Percentiles rank a stretch among this genome's conserved stretches.
phyloP scores from a whole-genome alignment of 37 sponge, comb jelly and placozoan genomes.

The Axinella damicornis region DNA sequence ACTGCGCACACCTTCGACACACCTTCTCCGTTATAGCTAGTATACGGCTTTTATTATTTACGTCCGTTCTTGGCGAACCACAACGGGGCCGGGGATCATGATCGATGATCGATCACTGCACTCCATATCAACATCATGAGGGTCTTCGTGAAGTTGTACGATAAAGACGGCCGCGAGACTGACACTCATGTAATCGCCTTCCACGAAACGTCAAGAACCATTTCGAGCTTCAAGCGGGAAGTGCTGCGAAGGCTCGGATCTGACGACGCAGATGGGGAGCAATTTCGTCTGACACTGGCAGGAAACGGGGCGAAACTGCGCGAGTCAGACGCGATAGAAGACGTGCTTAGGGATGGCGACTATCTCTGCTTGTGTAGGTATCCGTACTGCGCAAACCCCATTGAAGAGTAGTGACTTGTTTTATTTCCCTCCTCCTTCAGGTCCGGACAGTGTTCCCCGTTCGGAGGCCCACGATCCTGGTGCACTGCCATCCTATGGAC shows the following conservation, averaged over 20 bases:
- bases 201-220: background rate
- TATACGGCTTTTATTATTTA: too few relatives aligned
- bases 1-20: too few relatives aligned
- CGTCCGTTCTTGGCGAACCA: too few relatives aligned
- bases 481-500: background rate
- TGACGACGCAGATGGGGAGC: background rate
- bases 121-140: constrained; percentile 23
- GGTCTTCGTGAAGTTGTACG: constrained; percentile 25
- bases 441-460: background rate
- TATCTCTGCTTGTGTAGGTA: constrained; percentile 49
- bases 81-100: too few relatives aligned
- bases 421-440: background rate
- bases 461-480: background rate
- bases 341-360: constrained; percentile 71
- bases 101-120: too few relatives aligned
- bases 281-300: constrained; percentile 34
- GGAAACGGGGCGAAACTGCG: constrained; percentile 39
- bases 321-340: constrained; percentile 14
- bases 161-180: background rate
- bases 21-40: too few relatives aligned
- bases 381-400: background rate
- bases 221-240: constrained; percentile 7
- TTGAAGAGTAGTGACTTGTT: too few relatives aligned
- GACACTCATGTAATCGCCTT: constrained; percentile 24
- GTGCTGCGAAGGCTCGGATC: background rate